phyloP scores from a whole-genome alignment of 2,888 invertebrate genomes.

The Tholera decimalis region DNA sequence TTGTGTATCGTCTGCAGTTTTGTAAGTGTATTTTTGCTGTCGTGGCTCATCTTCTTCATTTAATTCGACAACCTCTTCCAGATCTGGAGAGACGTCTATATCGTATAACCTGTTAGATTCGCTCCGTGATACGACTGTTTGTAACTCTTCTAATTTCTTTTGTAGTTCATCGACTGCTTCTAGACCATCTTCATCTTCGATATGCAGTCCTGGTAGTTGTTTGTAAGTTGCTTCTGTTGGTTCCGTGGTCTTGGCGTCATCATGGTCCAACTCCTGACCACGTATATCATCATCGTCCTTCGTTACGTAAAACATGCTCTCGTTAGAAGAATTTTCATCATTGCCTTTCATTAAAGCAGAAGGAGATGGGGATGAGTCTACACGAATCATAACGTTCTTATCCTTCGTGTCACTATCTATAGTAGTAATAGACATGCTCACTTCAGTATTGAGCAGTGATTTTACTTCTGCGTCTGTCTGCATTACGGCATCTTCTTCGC shows the following conservation, averaged over 20 bases:
- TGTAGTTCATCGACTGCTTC: conserved; percentile 46
- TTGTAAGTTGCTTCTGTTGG: too few species aligned
- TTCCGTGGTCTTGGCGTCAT: background rate
- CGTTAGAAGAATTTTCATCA: conserved; percentile 54
- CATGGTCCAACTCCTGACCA: conserved; percentile 32
- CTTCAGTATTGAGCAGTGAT: conserved; percentile 69
- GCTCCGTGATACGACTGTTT: conserved; percentile 40
- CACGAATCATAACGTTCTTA: conserved; percentile 53
- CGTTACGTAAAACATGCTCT: conserved; percentile 72
- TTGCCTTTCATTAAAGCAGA: background rate
- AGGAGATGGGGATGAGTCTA: conserved; percentile 46
- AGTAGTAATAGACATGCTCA: conserved; percentile 75
- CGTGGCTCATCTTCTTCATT: conserved; percentile 30
- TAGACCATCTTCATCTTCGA: conserved; percentile 50
- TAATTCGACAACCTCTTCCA: conserved; percentile 36
- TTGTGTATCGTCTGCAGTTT: conserved; percentile 78
- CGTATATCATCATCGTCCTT: conserved; percentile 65
- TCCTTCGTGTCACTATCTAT: conserved; percentile 53
- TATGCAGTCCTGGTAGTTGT: conserved; percentile 36
- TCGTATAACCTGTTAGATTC: conserved; percentile 64
- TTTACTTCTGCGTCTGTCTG: conserved; percentile 13
- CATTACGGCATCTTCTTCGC: background rate
- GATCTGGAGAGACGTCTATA: conserved; percentile 60
- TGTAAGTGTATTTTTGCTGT: conserved; percentile 62
- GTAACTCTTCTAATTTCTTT: conserved; percentile 59